Evolutionary conservation across 2,797 vertebrate genomes (phyloP), one percentile per base, ranked within the genome.

Genomic region (Falco rusticolus): DNA sequence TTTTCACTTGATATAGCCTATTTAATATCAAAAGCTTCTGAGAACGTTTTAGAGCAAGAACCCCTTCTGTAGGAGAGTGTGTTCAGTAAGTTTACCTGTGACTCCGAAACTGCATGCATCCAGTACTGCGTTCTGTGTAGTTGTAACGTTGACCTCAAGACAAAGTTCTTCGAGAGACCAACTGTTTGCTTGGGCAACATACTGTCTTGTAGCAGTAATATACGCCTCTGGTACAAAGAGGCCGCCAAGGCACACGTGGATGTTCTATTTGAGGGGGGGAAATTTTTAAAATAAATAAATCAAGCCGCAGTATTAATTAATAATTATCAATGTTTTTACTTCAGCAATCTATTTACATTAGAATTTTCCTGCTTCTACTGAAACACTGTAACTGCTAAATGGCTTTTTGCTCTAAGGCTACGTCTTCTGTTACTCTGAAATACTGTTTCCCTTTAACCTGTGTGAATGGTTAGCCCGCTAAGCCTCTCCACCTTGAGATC

Each of bases 91-190:
- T 72, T 96, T 94, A 99, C 99, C 99, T 97, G 99, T 99, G 97
- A 99, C 99, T 92, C 99, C 99, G 13, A 99, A 99, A 97, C 99
- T 99, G 98, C 99, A 99, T 3, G 99, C 99, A 16, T 99, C 99
- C 76, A 99, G 98, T 3, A 98, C 93, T 2, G 99, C 98, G 0
- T 98, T 98, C 98, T 99, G 99, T 2, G 98, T 98, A 3, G 98
- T 98, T 68, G 99, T 99, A 91, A 99, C 99, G 2, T 98, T 99
- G 96, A 99, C 99, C 97, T 99, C 99, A 43, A 99, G 98, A 78
- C 98, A 99, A 45, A 99, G 98, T 88, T 99, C 99, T 95, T 99
- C 99, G 97, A 99, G 98, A 29, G 99, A 99, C 99, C 99, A 99
- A 97, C 99, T 99, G 98, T 99, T 99, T 34, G 98, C 99, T 72